Base-by-base conservation (phyloP, 2,888 invertebrate species). In the Ptilodon capucinus region DNA sequence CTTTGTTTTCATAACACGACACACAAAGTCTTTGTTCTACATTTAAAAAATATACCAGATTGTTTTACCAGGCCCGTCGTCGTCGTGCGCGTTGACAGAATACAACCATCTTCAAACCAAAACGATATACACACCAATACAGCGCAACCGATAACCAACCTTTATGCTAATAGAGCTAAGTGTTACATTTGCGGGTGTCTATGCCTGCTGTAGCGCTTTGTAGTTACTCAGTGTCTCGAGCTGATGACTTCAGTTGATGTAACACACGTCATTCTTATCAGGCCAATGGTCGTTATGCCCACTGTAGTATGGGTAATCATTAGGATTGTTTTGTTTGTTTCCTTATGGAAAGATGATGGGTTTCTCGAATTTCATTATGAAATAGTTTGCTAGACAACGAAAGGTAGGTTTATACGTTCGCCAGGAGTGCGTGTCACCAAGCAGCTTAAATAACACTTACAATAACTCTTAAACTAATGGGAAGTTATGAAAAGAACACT, bases 171-270 rank as follows among this genome's bases (percentile, higher is more conserved):
- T 7, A 4, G n/a, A n/a, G 1, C 16, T 45, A 47, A 32, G 42
- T 28, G 17, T 11, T 11, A 18, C 41, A 25, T 53, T 48, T 18
- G 40, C 13, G 45, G 23, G 43, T 11, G 13, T 28, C 18, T 19
- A 0, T 21, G 21, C 17, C 7, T 5, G 40, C 47, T 54, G 42
- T 7, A 39, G 5, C 51, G 38, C n/a, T n/a, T 54, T 49, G 11
- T 46, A 46, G 42, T 52, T 35, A 25, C 40, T 38, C 40, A 34
- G 6, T 14, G 41, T 43, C 14, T 43, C 34, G 51, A 45, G 40
- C 58, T 65, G 73, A 73, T 76, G 77, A 77, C 73, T 78, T 74
- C 74, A 73, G 67, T 71, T 49, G 43, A 56, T 56, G 49, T 55
- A 47, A 44, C 34, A 54, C 54, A 55, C 57, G 52, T 66, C 56